Base-by-base conservation (phyloP, 2,888 invertebrate species). In the Germaria angustata region DNA sequence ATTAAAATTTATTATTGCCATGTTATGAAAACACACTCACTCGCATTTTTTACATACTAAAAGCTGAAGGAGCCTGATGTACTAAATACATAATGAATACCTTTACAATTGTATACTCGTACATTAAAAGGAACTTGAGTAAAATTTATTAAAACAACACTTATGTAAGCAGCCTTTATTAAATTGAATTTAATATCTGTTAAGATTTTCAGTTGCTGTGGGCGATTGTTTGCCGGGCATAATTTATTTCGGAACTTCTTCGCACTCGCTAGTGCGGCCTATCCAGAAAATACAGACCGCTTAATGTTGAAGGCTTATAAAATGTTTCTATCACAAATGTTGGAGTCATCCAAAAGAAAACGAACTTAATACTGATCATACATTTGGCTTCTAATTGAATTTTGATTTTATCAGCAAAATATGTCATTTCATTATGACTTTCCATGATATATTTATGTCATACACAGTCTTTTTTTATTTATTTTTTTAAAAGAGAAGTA, bases 1-100 rank as follows among this genome's bases (percentile, higher is more conserved):
- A 71, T 78, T 63, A 69, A 71, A 78, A 71, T 78, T 69, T 71
- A 78, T 78, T 63, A 51, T 59, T 68, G 63, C 44, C 17, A 22
- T 69, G 28, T 59, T 49, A 59, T 20, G 15, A 59, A 71, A 28
- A 57, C 15, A 71, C 57, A 34, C 4, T 28, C 28, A 6, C 4
- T 28, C 28, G 28, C 28, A 28, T 28, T 46, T 71, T 55, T 44
- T 15, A 46, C 44, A 44, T 17, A n/a, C n/a, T n/a, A 32, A 46
- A 71, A 46, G 22, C 57, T 32, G 0, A 34, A 57, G n/a, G 20
- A 71, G 57, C 34, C 41, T 46, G 4, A 6, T n/a, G 9, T 34
- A 22, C 41, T 24, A 15, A 15, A 20, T n/a, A 9, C 34, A 36
- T 44, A 8, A 22, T 28, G 8, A n/a, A 13, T 53, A 28, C 28